phyloP scores from a whole-genome alignment of 2,113 vertebrate species.

The Pelodiscus sinensis region DNA sequence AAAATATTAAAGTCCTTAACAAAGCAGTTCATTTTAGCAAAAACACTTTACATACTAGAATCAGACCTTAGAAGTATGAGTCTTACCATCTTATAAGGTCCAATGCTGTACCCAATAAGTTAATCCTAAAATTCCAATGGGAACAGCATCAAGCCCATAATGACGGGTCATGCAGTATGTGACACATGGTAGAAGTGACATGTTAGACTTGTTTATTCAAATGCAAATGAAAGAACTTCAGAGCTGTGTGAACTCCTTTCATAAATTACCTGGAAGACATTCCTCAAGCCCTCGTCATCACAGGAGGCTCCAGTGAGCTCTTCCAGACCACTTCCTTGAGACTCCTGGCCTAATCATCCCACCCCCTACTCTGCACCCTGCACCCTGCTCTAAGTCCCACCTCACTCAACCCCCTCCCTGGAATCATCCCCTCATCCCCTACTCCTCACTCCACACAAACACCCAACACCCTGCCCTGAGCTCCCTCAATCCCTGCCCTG shows the following conservation, averaged over 20 bases:
- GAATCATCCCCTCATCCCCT: too few species aligned
- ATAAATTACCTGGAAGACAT: not conserved
- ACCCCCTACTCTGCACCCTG: too few species aligned
- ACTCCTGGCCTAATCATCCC: too few species aligned
- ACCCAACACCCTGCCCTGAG: too few species aligned
- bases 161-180: rapidly evolving
- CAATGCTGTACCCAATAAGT: not conserved
- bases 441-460: too few species aligned
- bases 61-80: not conserved
- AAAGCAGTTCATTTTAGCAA: constrained; percentile 19
- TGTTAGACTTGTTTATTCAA: not conserved
- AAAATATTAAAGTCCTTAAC: not conserved
- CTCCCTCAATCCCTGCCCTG: too few species aligned
- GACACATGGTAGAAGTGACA: rapidly evolving
- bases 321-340: too few species aligned
- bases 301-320: too few species aligned
- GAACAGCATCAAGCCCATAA: not conserved
- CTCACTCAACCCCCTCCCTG: too few species aligned
- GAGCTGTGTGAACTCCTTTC: not conserved
- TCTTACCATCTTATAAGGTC: rapidly evolving
- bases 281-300: not conserved
- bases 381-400: too few species aligned
- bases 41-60: not conserved
- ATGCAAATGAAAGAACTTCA: not conserved
- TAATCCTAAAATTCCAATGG: not conserved